A percentile compares a stretch with the other conserved stretches of the same genome.
These are phyloP conservation scores for Polymixis lichenea DNA, from an alignment of 2,888 invertebrate genomes.

Conservation along the genomic window DNA sequence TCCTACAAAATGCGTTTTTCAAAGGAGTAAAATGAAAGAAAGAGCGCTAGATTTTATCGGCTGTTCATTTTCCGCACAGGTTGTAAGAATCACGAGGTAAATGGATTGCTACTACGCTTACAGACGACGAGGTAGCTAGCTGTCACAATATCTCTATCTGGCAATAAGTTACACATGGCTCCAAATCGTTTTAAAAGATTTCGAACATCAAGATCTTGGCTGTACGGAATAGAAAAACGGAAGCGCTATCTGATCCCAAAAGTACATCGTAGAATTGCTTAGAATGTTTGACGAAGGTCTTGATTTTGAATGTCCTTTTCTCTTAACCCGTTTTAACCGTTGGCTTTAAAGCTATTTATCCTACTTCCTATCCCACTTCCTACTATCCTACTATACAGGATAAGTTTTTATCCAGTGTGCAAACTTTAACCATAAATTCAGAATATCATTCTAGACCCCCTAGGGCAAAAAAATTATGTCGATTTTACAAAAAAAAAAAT, in stretches of 20 bases:
- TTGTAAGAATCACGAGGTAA: conserved; percentile 57
- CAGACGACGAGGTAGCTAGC: conserved; percentile 55
- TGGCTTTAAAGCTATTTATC: background rate
- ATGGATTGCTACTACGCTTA: conserved; percentile 62
- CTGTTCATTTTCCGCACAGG: conserved; percentile 55
- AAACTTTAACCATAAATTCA: too few relatives aligned
- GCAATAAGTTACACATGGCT: conserved; percentile 60
- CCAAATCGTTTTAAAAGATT: conserved; percentile 62
- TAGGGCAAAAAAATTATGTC: too few relatives aligned
- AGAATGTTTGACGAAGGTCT: conserved; percentile 13
- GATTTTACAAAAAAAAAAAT: too few relatives aligned
- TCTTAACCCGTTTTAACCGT: background rate
- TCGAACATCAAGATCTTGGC: conserved; percentile 47
- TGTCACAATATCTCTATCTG: conserved; percentile 64
- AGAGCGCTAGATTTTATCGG: conserved; percentile 45
- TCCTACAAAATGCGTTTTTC: background rate
- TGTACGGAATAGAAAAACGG: conserved; percentile 44
- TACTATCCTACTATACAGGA: too few relatives aligned
- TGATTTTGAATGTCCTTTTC: background rate
- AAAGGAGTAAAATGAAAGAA: conserved; percentile 33
- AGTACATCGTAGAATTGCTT: conserved; percentile 8
- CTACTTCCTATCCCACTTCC: too few relatives aligned
- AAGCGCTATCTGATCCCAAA: conserved; percentile 24
- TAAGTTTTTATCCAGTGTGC: too few relatives aligned
- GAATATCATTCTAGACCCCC: too few relatives aligned